Conservation (phyloP, 2,113 vertebrate genomes). For the Rattus rattus region DNA sequence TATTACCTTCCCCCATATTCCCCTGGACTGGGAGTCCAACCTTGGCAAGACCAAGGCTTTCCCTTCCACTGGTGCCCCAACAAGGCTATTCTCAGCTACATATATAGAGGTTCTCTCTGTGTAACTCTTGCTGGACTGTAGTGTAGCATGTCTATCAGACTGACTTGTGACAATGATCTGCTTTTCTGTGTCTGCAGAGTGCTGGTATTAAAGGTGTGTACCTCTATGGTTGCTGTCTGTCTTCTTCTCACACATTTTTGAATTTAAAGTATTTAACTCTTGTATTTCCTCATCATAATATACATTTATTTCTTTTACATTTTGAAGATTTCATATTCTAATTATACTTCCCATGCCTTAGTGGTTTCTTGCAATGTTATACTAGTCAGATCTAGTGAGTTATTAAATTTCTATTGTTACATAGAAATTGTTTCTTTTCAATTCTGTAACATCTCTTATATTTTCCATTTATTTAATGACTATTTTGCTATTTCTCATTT, state of each 20-base stretch:
- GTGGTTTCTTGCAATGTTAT: not conserved
- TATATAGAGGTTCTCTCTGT: not conserved
- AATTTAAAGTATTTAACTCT: not conserved
- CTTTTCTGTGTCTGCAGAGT: not conserved
- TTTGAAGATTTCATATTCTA: constrained; percentile 19
- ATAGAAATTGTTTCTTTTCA: not conserved
- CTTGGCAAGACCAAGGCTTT: no score
- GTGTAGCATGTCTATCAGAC: not conserved
- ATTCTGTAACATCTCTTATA: not conserved
- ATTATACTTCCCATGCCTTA: not conserved
- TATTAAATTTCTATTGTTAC: not conserved
- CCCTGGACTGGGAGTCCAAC: no score
- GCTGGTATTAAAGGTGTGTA: not conserved
- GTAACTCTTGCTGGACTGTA: not conserved
- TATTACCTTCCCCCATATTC: no score
- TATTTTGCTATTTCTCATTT: not conserved
- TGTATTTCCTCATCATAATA: not conserved
- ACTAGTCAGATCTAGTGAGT: not conserved
- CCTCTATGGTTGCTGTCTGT: not conserved
- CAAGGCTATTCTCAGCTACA: no score
- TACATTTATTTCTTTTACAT: not conserved
- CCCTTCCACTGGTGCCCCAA: no score
- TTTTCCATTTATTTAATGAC: not conserved
- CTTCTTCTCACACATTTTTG: not conserved
- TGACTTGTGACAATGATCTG: no score